Conservation (phyloP, 2,113 vertebrate species). For the Podarcis cretensis region DNA sequence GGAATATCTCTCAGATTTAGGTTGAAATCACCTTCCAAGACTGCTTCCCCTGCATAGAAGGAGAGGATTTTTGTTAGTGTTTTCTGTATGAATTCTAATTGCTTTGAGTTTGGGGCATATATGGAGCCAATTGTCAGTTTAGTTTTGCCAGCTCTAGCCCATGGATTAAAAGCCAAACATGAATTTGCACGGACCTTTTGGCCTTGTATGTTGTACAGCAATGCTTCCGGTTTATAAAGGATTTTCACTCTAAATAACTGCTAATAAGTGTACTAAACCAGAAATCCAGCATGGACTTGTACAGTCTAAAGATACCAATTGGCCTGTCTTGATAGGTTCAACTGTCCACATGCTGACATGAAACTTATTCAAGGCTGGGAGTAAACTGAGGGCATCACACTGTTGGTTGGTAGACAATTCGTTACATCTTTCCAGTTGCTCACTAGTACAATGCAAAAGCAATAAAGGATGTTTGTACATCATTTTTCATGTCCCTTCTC, state of each 20-base stretch:
- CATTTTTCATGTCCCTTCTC: not conserved
- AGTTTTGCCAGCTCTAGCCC: not conserved
- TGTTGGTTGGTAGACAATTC: not conserved
- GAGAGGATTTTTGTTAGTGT: no score
- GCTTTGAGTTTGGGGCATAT: no score
- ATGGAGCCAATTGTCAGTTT: not conserved
- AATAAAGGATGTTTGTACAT: conserved; percentile 7
- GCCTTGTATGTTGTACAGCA: not conserved
- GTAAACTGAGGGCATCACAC: not conserved
- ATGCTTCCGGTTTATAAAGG: not conserved
- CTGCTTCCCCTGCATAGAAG: no score
- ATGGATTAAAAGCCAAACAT: not conserved
- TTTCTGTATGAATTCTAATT: no score
- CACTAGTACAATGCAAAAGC: not conserved
- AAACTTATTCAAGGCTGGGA: not conserved
- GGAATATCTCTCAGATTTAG: no score
- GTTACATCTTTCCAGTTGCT: not conserved
- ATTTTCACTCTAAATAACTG: not conserved
- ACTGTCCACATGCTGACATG: not conserved
- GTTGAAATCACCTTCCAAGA: not conserved
- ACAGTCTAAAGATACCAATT: not conserved
- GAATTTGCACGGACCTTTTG: not conserved
- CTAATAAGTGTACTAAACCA: not conserved
- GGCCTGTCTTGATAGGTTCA: not conserved
- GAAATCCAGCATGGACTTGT: not conserved